Evolutionary conservation across 2,888 invertebrate genomes (phyloP).

Genomic region (Pocota personata): DNA sequence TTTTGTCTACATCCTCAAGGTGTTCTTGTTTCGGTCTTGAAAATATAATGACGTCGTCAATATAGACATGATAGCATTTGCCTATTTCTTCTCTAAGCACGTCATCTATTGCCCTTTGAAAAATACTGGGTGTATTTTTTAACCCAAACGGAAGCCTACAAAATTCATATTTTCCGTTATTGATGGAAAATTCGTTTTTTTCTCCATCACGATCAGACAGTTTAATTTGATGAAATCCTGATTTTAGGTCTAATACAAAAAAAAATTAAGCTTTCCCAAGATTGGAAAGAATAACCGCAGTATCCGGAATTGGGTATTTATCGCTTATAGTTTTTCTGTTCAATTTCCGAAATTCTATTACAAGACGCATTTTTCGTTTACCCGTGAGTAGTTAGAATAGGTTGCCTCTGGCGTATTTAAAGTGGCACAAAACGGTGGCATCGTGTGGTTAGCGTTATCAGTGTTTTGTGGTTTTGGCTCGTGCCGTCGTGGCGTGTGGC

Average conservation of each 20-base stretch:
- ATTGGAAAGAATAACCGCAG: neutral
- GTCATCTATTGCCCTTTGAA: conserved; percentile 23
- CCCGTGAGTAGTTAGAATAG: too few species aligned
- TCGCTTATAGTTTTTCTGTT: conserved; percentile 56
- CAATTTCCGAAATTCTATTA: conserved; percentile 64
- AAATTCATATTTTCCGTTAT: too few species aligned
- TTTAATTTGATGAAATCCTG: conserved; percentile 65
- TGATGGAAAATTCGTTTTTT: conserved; percentile 49
- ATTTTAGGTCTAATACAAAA: conserved; percentile 26
- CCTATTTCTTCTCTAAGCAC: neutral
- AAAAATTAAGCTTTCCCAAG: conserved; percentile 54
- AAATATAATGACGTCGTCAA: conserved; percentile 24
- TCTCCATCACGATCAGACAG: conserved; percentile 43
- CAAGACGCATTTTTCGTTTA: too few species aligned
- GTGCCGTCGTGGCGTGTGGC: too few species aligned
- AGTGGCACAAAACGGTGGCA: too few species aligned
- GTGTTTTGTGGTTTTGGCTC: too few species aligned
- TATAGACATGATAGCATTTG: too few species aligned
- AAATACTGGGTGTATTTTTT: conserved; percentile 17
- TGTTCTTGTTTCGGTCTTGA: conserved; percentile 8
- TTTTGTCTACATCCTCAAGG: neutral
- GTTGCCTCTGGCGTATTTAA: too few species aligned
- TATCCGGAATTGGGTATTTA: conserved; percentile 46
- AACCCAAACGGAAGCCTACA: neutral
- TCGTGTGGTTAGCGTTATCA: too few species aligned